Conservation (phyloP, 2,113 vertebrate genomes). For the Phaethornis superciliosus region DNA sequence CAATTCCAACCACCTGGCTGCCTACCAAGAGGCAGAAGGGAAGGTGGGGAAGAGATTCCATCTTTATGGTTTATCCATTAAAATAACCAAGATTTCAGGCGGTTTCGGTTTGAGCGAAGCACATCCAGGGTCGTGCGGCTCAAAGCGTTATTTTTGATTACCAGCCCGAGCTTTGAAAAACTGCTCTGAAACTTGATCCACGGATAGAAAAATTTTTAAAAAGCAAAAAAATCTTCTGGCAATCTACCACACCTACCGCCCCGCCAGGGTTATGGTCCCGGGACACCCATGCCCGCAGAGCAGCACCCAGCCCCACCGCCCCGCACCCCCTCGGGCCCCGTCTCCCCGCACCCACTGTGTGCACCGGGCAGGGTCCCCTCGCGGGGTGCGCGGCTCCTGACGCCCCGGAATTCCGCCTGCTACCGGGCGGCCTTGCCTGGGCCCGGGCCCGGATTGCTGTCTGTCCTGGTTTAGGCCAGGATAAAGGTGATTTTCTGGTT, state of each 20-base stretch:
- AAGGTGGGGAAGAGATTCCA: neutral
- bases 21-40: no score
- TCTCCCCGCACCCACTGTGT: neutral
- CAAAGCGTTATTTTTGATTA: neutral
- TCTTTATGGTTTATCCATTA: neutral
- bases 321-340: neutral
- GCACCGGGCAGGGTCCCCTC: neutral
- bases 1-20: neutral
- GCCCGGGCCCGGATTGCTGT: no score
- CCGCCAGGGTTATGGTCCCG: fast-evolving
- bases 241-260: fast-evolving
- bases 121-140: neutral
- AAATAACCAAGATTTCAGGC: neutral
- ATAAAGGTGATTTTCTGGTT: no score
- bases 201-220: neutral
- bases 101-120: neutral
- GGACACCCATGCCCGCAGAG: no score
- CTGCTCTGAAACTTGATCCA: neutral
- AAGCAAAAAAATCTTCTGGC: neutral
- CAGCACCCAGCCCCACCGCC: no score
- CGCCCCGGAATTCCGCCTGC: neutral
- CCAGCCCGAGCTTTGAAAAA: neutral
- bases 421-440: no score
- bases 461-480: no score
- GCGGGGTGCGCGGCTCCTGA: neutral